These are phyloP conservation scores for Numida meleagris DNA, from an alignment of 2,113 vertebrate species.

Conservation along the genomic window DNA sequence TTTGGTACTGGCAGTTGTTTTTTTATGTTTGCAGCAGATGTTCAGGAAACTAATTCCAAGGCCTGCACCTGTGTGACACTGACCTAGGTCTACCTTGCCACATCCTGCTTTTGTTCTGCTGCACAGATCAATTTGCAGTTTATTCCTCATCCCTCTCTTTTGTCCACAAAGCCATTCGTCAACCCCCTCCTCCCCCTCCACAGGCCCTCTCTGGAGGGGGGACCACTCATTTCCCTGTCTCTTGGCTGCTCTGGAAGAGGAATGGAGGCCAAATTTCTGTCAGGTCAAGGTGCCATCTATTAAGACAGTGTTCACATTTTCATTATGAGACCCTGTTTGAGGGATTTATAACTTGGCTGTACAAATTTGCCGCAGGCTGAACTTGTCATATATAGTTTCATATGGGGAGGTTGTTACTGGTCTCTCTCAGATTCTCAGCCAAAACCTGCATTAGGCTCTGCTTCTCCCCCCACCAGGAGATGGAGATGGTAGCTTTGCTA, in stretches of 20 bases:
- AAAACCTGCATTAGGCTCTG: not conserved
- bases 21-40: conserved; percentile 70
- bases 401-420: not conserved
- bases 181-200: not conserved
- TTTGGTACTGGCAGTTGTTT: conserved; percentile 5
- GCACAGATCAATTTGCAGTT: conserved; percentile 51
- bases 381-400: not conserved
- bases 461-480: not conserved
- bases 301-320: conserved; percentile 12
- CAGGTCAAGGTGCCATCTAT: conserved; percentile 28
- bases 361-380: not conserved
- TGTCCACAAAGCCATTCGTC: not conserved
- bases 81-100: conserved; percentile 58
- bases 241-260: not conserved
- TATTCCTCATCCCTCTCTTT: not conserved
- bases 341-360: conserved; percentile 16
- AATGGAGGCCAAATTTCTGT: not conserved
- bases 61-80: conserved; percentile 58
- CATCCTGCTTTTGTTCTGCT: conserved; percentile 32
- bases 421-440: not conserved
- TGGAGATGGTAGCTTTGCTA: not conserved
- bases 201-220: not conserved
- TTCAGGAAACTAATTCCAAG: conserved; percentile 71
- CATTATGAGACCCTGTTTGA: not conserved
- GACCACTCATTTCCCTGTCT: not conserved